A percentile compares a stretch with the other conserved stretches of the same genome.
Evolutionary conservation across 2,113 vertebrate genomes (phyloP).

Genomic region (Bufo bufo): DNA sequence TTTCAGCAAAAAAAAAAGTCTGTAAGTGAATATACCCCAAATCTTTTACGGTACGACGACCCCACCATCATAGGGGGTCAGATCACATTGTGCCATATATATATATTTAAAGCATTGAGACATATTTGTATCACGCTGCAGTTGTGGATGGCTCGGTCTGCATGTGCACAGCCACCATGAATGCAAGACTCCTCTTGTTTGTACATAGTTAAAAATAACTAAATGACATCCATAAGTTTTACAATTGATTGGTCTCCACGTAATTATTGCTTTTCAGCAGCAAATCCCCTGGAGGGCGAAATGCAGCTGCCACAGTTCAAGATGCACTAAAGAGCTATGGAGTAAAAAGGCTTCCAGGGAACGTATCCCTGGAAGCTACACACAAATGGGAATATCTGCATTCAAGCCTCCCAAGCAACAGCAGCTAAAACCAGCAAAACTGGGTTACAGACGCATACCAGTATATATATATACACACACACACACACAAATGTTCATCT

Average conservation of each 20-base stretch:
- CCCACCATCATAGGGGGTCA: too few species aligned
- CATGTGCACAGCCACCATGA: conserved; percentile 24
- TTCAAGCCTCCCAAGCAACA: neutral
- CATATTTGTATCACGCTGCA: conserved; percentile 1
- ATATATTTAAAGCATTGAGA: conserved; percentile 34
- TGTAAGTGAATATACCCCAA: too few species aligned
- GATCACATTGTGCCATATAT: neutral
- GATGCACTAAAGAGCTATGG: conserved; percentile 32
- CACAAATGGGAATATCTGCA: neutral
- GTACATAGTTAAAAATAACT: conserved; percentile 49
- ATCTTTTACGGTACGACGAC: too few species aligned
- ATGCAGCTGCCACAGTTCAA: conserved; percentile 39
- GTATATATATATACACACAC: neutral
- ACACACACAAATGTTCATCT: neutral
- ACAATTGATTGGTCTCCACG: conserved; percentile 55
- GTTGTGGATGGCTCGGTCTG: conserved; percentile 16
- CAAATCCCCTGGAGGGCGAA: conserved; percentile 53
- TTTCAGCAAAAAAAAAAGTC: too few species aligned
- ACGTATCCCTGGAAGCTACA: conserved; percentile 14
- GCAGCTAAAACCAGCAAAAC: neutral
- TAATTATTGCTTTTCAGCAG: conserved; percentile 54
- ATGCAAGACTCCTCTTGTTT: conserved; percentile 7
- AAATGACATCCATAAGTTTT: conserved; percentile 59
- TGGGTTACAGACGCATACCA: neutral
- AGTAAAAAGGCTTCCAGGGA: conserved; percentile 44